phyloP scores from a whole-genome alignment of 2,888 invertebrate species.

The Lepidocyrtoides sp. region DNA sequence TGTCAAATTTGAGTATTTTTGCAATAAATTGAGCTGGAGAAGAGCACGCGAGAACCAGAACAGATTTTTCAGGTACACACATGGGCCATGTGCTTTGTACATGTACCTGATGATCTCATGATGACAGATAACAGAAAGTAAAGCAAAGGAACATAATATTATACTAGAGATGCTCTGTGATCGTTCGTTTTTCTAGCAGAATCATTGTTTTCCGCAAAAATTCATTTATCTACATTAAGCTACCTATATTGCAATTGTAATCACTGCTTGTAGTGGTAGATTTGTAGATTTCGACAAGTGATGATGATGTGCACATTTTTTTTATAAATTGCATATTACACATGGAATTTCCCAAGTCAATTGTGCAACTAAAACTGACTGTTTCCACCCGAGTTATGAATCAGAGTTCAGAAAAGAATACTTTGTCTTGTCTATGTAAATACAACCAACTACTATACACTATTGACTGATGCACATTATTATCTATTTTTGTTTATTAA shows the following conservation, averaged over 20 bases:
- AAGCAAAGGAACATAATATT: too few species aligned
- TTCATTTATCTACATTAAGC: too few species aligned
- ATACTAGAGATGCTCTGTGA: neutral
- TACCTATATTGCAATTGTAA: too few species aligned
- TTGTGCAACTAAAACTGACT: neutral
- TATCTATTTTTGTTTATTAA: too few species aligned
- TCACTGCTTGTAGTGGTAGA: neutral
- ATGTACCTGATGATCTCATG: neutral
- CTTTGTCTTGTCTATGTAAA: too few species aligned
- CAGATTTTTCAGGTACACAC: neutral
- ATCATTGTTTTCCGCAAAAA: neutral
- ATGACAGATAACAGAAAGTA: neutral
- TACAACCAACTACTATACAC: too few species aligned
- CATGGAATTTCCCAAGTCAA: slow-evolving; percentile 13
- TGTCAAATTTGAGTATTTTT: slow-evolving; percentile 8
- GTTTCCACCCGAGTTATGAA: neutral
- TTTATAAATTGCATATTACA: too few species aligned
- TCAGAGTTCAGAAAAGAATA: too few species aligned
- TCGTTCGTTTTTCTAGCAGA: neutral
- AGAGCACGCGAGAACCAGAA: neutral
- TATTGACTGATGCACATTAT: too few species aligned
- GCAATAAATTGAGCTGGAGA: neutral
- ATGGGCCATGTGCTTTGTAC: neutral
- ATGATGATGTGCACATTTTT: neutral
- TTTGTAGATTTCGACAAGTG: neutral